These are phyloP conservation scores for Neogobius melanostomus DNA, from an alignment of 2,113 vertebrate species.

Conservation along the genomic window DNA sequence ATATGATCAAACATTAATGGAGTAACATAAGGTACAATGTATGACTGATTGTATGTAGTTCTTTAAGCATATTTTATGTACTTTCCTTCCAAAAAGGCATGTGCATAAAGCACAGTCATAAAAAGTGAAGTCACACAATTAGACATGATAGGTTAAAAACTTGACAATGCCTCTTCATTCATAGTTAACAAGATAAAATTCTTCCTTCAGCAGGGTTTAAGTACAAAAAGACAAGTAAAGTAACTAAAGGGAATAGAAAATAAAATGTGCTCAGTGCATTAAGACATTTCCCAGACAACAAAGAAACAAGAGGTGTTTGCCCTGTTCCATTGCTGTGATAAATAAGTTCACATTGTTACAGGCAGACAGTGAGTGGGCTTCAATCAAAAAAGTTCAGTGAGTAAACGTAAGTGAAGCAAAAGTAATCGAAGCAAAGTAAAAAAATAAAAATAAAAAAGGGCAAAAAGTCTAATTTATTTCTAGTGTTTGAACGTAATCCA, in stretches of 20 bases:
- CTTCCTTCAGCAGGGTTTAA: slow-evolving; percentile 66
- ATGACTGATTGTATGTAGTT: slow-evolving; percentile 65
- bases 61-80: slow-evolving; percentile 60
- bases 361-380: slow-evolving; percentile 65
- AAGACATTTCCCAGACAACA: slow-evolving; percentile 63
- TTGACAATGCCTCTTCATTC: slow-evolving; percentile 49
- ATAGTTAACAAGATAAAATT: slow-evolving; percentile 68
- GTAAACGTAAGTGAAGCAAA: slow-evolving; percentile 43
- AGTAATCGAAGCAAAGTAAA: slow-evolving; percentile 15
- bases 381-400: slow-evolving; percentile 60
- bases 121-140: slow-evolving; percentile 64
- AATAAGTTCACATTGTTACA: slow-evolving; percentile 72
- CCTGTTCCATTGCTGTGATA: slow-evolving; percentile 58
- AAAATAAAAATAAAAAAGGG: slow-evolving; percentile 22
- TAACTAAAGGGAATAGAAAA: slow-evolving; percentile 60
- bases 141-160: slow-evolving; percentile 66
- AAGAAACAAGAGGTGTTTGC: slow-evolving; percentile 56
- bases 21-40: slow-evolving; percentile 63
- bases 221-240: slow-evolving; percentile 65
- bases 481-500: slow-evolving; percentile 26
- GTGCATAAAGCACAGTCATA: slow-evolving; percentile 67
- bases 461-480: slow-evolving; percentile 24
- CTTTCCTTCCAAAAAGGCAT: slow-evolving; percentile 65
- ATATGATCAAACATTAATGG: slow-evolving; percentile 65
- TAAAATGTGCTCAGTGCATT: slow-evolving; percentile 74